phyloP scores from a whole-genome alignment of 2,113 vertebrate species.

The Ivindomyrus marchei region DNA sequence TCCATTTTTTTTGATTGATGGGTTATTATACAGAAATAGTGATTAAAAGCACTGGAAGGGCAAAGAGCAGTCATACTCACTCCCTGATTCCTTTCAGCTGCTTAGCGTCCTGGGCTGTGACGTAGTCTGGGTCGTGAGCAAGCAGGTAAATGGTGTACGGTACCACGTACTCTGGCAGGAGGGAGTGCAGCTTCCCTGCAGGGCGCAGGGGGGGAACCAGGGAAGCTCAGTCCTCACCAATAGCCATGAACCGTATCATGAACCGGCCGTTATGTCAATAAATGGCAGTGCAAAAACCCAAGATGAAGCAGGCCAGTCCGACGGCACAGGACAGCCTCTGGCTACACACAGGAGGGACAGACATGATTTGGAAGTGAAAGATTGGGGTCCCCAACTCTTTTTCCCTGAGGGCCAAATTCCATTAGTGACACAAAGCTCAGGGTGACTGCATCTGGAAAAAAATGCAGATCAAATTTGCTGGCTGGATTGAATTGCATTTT shows the following conservation, averaged over 20 bases:
- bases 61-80: conserved; percentile 61
- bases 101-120: conserved; percentile 94
- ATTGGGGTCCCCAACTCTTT: neutral
- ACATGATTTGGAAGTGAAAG: neutral
- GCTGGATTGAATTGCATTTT: neutral
- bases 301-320: too few species aligned
- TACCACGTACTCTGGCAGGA: conserved; percentile 94
- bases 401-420: neutral
- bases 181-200: conserved; percentile 88
- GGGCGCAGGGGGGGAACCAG: conserved; percentile 20
- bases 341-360: neutral
- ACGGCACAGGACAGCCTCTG: neutral
- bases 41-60: neutral
- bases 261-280: neutral
- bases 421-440: neutral
- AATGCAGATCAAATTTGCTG: neutral
- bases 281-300: neutral
- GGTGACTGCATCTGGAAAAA: neutral
- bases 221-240: neutral
- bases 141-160: conserved; percentile 95
- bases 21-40: neutral
- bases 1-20: neutral
- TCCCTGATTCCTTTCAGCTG: conserved; percentile 98
- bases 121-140: conserved; percentile 95
- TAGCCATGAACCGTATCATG: neutral